Evolutionary conservation across 2,888 invertebrate genomes (phyloP).

Genomic region (Apamea crenata): DNA sequence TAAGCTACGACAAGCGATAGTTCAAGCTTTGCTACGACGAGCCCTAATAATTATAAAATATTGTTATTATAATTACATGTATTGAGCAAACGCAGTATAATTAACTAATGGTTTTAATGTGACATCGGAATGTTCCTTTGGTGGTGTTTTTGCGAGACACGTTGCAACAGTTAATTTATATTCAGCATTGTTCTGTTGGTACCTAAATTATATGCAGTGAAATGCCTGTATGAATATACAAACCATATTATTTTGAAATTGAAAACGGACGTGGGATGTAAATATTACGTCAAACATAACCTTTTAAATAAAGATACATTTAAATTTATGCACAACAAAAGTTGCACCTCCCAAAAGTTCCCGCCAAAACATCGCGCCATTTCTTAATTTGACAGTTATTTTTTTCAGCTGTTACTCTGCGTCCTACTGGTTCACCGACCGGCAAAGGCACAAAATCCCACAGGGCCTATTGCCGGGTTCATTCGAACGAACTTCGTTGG

Average conservation of each 20-base stretch:
- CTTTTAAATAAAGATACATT: background rate
- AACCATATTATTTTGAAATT: conserved; percentile 3
- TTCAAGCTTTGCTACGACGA: background rate
- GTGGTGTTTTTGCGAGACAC: background rate
- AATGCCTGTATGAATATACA: conserved; percentile 12
- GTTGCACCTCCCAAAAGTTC: background rate
- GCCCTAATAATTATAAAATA: background rate
- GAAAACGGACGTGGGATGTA: background rate
- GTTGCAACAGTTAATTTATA: conserved; percentile 21
- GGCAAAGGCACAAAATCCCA: conserved; percentile 66
- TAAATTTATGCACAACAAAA: conserved; percentile 27
- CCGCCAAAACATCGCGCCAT: conserved; percentile 28
- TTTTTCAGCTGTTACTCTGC: conserved; percentile 78
- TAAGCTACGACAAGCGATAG: background rate
- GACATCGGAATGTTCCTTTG: conserved; percentile 16
- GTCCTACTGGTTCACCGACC: conserved; percentile 73
- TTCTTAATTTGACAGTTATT: conserved; percentile 52
- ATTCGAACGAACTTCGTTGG: conserved; percentile 91
- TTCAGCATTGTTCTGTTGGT: conserved; percentile 35
- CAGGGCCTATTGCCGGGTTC: conserved; percentile 80
- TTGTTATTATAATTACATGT: conserved; percentile 5
- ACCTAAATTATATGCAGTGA: conserved; percentile 29
- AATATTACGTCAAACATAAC: background rate
- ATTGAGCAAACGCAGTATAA: conserved; percentile 15
- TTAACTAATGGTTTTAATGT: conserved; percentile 26